Evolutionary conservation across 2,888 invertebrate species (phyloP).

Genomic region (Ypsolopha scabrella): DNA sequence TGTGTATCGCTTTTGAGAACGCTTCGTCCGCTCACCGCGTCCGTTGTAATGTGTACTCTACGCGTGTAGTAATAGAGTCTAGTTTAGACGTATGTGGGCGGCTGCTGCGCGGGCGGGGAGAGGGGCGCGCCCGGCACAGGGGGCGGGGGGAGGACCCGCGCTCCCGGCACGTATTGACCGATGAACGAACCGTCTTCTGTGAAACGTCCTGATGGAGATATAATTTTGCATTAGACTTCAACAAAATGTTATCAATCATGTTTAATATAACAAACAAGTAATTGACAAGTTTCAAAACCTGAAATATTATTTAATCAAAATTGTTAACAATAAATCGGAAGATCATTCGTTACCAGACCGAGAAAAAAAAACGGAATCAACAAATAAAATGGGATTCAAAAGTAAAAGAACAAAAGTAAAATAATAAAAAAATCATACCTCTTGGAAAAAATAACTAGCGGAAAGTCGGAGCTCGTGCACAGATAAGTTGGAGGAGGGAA

Average conservation of each 20-base stretch:
- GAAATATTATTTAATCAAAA: neutral
- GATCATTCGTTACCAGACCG: neutral
- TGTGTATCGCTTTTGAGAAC: neutral
- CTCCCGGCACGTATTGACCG: constrained; percentile 93
- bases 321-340: neutral
- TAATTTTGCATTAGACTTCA: neutral
- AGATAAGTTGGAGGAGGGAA: constrained; percentile 26
- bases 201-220: constrained; percentile 77
- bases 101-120: constrained; percentile 17
- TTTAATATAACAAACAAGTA: neutral
- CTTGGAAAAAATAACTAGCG: constrained; percentile 36
- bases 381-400: constrained; percentile 9
- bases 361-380: neutral
- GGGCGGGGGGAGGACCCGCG: constrained; percentile 71
- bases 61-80: neutral
- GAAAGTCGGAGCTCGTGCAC: constrained; percentile 47
- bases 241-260: neutral
- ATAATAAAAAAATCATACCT: constrained; percentile 50
- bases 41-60: neutral
- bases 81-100: constrained; percentile 36
- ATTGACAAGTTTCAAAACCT: neutral
- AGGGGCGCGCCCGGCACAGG: constrained; percentile 27
- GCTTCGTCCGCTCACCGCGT: neutral
- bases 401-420: constrained; percentile 4
- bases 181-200: constrained; percentile 98